Evolutionary conservation across 2,888 invertebrate genomes (phyloP).

Genomic region (Zootermopsis nevadensis): DNA sequence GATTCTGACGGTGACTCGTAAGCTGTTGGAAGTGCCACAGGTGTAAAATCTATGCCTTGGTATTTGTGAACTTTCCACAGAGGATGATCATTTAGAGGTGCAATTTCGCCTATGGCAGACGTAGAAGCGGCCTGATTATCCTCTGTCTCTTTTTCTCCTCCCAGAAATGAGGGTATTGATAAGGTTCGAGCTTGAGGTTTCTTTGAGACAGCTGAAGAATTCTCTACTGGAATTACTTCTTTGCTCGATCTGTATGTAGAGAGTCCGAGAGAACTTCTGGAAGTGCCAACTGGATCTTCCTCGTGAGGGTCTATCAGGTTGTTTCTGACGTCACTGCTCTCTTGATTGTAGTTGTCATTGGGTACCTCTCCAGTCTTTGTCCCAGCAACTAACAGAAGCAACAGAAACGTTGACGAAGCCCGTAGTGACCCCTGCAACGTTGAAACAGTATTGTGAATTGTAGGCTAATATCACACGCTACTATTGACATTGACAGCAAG

Average conservation of each 20-base stretch:
- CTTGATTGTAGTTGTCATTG: not conserved
- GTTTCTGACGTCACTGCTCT: not conserved
- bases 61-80: slow-evolving; percentile 59
- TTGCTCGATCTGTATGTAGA: not conserved
- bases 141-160: not conserved
- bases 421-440: not conserved
- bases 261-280: not conserved
- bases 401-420: not conserved
- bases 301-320: not conserved
- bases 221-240: not conserved
- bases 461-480: too few species aligned
- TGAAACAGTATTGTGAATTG: too few species aligned
- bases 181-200: not conserved
- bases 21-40: slow-evolving; percentile 56
- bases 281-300: not conserved
- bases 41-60: slow-evolving; percentile 58
- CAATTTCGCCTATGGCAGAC: not conserved
- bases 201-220: not conserved
- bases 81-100: slow-evolving; percentile 45
- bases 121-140: not conserved
- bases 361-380: not conserved
- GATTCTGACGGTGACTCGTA: slow-evolving; percentile 18
- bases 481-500: too few species aligned
- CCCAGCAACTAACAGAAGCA: not conserved
- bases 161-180: not conserved